These are phyloP conservation scores for Enteromius afrohamiltoni DNA, from an alignment of 2,797 vertebrate species.

Conservation along the genomic window DNA sequence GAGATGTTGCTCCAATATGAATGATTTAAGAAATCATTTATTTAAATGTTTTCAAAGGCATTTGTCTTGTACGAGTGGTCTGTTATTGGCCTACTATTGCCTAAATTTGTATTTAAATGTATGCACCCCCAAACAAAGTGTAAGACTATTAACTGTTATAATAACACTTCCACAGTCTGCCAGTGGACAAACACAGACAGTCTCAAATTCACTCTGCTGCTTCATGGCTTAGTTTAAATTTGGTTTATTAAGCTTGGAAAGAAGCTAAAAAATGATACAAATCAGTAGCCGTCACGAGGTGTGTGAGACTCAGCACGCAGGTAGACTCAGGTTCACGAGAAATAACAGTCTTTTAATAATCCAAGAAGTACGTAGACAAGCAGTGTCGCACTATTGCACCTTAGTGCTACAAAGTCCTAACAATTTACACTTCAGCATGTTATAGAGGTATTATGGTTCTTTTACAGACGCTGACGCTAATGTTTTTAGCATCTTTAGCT, in stretches of 20 bases:
- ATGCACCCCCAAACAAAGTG: neutral
- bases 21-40: conserved; percentile 7
- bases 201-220: neutral
- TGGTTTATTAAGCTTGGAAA: neutral
- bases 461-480: conserved; percentile 9
- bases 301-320: too few relatives aligned
- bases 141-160: neutral
- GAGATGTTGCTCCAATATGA: neutral
- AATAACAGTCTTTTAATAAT: too few relatives aligned
- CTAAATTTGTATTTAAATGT: neutral
- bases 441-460: conserved; percentile 16
- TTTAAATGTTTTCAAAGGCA: neutral
- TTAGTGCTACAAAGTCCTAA: neutral
- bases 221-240: neutral
- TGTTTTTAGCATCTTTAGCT: conserved; percentile 33
- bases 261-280: neutral
- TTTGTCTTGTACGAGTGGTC: neutral
- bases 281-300: neutral
- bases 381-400: too few relatives aligned
- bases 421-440: conserved; percentile 9
- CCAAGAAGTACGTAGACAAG: too few relatives aligned
- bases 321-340: too few relatives aligned
- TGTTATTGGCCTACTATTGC: neutral
- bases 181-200: neutral
- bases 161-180: neutral